phyloP scores from a whole-genome alignment of 2,888 invertebrate species.

The Parascotia fuliginaria region DNA sequence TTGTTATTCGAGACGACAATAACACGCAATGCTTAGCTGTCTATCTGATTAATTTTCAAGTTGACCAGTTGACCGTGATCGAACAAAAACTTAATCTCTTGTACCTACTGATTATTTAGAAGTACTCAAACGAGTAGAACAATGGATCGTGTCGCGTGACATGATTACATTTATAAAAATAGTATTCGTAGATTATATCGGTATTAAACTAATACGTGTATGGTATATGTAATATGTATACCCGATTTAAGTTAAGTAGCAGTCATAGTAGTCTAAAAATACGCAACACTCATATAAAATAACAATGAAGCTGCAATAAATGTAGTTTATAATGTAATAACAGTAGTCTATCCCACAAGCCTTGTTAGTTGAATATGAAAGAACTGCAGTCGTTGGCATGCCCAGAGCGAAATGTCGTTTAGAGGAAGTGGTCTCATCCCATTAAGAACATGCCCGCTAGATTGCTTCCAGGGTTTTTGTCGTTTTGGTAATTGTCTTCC shows the following conservation, averaged over 20 bases:
- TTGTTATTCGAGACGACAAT: too few relatives aligned
- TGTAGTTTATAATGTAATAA: slow-evolving; percentile 3
- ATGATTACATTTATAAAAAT: slow-evolving; percentile 58
- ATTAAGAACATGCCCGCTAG: slow-evolving; percentile 80
- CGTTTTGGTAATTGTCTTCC: slow-evolving; percentile 79
- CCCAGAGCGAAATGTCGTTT: slow-evolving; percentile 67
- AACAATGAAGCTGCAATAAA: background rate
- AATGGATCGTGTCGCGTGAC: slow-evolving; percentile 65
- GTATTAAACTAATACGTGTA: slow-evolving; percentile 55
- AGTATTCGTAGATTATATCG: slow-evolving; percentile 54
- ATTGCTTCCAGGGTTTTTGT: slow-evolving; percentile 79
- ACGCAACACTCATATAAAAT: background rate
- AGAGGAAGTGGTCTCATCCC: slow-evolving; percentile 83
- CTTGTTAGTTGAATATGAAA: slow-evolving; percentile 59
- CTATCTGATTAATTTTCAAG: too few relatives aligned
- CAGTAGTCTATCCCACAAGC: slow-evolving; percentile 24
- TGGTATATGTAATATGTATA: slow-evolving; percentile 35
- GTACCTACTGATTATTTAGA: slow-evolving; percentile 46
- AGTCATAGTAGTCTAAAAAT: too few relatives aligned
- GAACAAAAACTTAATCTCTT: slow-evolving; percentile 53
- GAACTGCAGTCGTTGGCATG: slow-evolving; percentile 36
- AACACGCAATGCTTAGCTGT: too few relatives aligned
- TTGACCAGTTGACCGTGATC: slow-evolving; percentile 45
- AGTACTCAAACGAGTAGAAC: slow-evolving; percentile 58
- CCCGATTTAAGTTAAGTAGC: slow-evolving; percentile 24